These are phyloP conservation scores for Cecidostiba fungosa DNA, from an alignment of 2,888 invertebrate species.

Conservation along the genomic window DNA sequence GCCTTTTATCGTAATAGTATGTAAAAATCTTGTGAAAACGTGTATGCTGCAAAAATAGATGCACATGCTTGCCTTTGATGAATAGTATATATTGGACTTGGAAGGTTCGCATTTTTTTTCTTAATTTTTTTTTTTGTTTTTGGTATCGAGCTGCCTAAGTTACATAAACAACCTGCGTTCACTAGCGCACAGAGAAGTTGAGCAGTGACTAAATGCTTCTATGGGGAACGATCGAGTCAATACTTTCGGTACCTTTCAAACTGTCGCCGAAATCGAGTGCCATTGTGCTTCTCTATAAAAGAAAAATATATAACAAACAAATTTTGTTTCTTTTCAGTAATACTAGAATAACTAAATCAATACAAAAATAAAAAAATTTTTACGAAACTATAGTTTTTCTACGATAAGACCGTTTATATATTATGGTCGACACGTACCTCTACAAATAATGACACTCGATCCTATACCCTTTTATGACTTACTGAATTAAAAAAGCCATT, in stretches of 20 bases:
- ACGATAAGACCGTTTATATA: not conserved
- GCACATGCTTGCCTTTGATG: conserved; percentile 69
- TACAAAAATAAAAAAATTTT: not conserved
- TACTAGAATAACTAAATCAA: not conserved
- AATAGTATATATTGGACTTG: conserved; percentile 47
- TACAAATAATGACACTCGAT: conserved; percentile 47
- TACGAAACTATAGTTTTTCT: not conserved
- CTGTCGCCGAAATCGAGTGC: conserved; percentile 24
- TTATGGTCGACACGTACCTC: not conserved
- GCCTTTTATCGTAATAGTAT: conserved; percentile 42
- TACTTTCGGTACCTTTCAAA: conserved; percentile 59
- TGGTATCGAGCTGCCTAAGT: conserved; percentile 77
- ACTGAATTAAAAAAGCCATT: not conserved
- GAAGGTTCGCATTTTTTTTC: conserved; percentile 29
- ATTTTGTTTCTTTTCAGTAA: not conserved
- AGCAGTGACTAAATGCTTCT: conserved; percentile 61
- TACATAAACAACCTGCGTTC: conserved; percentile 70
- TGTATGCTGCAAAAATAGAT: conserved; percentile 77
- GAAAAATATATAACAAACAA: not conserved
- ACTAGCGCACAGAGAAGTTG: conserved; percentile 45
- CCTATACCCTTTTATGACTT: conserved; percentile 5
- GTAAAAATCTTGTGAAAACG: conserved; percentile 74
- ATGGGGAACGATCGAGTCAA: conserved; percentile 57
- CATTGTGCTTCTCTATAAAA: conserved; percentile 5
- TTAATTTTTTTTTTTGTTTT: conserved; percentile 67